phyloP scores from a whole-genome alignment of 2,888 invertebrate genomes.

The Plagodis pulveraria region DNA sequence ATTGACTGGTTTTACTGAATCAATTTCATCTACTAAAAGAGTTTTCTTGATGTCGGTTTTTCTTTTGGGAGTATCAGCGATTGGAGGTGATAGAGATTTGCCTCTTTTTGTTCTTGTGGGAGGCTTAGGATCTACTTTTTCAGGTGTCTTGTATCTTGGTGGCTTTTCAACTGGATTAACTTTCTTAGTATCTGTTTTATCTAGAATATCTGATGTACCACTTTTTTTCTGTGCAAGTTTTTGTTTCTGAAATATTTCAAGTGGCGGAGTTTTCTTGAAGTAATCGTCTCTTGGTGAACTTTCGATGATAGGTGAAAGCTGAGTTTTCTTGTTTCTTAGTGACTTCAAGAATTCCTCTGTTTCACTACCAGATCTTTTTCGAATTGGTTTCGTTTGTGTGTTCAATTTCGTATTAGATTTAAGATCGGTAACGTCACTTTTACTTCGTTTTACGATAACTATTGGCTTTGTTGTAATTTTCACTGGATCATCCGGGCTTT shows the following conservation, averaged over 20 bases:
- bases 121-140: constrained; percentile 72
- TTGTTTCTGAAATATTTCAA: constrained; percentile 70
- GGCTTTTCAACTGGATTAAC: constrained; percentile 79
- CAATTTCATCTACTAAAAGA: constrained; percentile 70
- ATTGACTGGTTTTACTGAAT: constrained; percentile 57
- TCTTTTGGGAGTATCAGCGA: constrained; percentile 73
- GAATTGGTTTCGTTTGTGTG: constrained; percentile 72
- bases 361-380: constrained; percentile 86
- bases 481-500: constrained; percentile 80
- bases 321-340: constrained; percentile 86
- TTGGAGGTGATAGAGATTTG: constrained; percentile 68
- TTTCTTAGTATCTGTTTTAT: constrained; percentile 62
- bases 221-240: constrained; percentile 61
- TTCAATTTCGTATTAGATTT: constrained; percentile 79
- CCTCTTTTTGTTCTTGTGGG: constrained; percentile 68
- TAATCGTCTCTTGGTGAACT: constrained; percentile 89
- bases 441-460: constrained; percentile 83
- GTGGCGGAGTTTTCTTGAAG: constrained; percentile 80
- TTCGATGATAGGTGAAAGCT: constrained; percentile 92
- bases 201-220: constrained; percentile 54
- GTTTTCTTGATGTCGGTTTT: constrained; percentile 71
- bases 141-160: constrained; percentile 71
- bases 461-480: constrained; percentile 72
- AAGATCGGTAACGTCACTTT: constrained; percentile 87
- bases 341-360: constrained; percentile 85